These are phyloP conservation scores for Rhopalosiphum padi DNA, from an alignment of 1,140 invertebrate genomes.

Conservation along the genomic window DNA sequence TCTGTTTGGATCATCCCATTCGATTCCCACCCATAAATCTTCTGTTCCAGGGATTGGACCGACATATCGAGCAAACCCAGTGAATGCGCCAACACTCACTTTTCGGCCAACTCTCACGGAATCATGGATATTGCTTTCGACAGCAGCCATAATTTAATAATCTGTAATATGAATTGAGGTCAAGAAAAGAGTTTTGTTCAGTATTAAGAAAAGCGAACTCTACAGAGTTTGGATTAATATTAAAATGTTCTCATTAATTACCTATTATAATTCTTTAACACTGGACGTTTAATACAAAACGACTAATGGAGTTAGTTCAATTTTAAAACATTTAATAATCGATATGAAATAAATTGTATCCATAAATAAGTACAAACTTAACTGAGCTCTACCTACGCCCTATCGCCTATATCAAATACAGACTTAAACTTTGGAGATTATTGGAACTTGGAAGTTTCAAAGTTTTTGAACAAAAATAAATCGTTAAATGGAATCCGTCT, in stretches of 20 bases:
- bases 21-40: constrained; percentile 85
- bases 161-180: not conserved
- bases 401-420: not conserved
- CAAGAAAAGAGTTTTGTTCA: not conserved
- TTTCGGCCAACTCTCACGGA: constrained; percentile 66
- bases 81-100: constrained; percentile 67
- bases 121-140: not conserved
- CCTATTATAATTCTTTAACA: not conserved
- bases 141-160: not conserved
- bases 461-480: not conserved
- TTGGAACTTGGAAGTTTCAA: not conserved
- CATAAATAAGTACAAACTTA: not conserved
- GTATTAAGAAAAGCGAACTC: not conserved
- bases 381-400: not conserved
- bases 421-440: not conserved
- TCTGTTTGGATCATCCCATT: constrained; percentile 87
- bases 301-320: not conserved
- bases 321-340: not conserved
- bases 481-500: not conserved
- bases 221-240: not conserved
- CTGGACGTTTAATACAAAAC: not conserved
- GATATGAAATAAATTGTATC: not conserved
- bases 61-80: constrained; percentile 69
- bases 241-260: not conserved
- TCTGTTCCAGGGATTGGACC: constrained; percentile 69